phyloP scores from a whole-genome alignment of 2,113 vertebrate genomes.

The Rhizomys pruinosus region DNA sequence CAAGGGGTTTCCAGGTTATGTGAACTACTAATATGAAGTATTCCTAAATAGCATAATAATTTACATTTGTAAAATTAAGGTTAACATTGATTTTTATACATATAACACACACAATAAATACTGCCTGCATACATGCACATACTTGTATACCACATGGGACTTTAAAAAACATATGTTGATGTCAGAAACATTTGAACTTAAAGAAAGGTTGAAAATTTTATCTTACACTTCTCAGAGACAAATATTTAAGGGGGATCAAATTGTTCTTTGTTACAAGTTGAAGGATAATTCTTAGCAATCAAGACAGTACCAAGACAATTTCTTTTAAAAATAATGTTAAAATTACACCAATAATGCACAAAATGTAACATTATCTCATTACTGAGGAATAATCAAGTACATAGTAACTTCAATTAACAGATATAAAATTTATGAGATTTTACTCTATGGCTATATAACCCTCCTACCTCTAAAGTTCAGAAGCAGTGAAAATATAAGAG shows the following conservation, averaged over 20 bases:
- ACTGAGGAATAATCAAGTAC: slow-evolving; percentile 18
- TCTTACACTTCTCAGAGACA: neutral
- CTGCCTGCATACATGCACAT: neutral
- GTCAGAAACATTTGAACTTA: neutral
- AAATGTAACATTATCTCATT: neutral
- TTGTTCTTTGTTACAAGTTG: slow-evolving; percentile 18
- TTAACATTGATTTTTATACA: slow-evolving; percentile 34
- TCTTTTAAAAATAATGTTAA: slow-evolving; percentile 51
- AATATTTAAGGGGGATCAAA: slow-evolving; percentile 7
- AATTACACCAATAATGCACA: neutral
- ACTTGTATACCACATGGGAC: neutral
- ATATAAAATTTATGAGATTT: slow-evolving; percentile 31
- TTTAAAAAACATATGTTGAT: slow-evolving; percentile 44
- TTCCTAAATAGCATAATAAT: neutral
- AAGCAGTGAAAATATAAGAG: slow-evolving; percentile 1
- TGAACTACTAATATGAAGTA: slow-evolving; percentile 23
- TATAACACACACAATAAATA: neutral
- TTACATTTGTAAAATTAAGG: slow-evolving; percentile 24
- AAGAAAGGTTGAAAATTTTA: neutral
- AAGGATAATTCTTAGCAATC: neutral
- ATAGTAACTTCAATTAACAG: slow-evolving; percentile 42
- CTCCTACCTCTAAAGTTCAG: slow-evolving; percentile 12
- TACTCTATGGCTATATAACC: neutral
- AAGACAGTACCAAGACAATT: slow-evolving; percentile 12
- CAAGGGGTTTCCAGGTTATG: neutral